Conservation (phyloP, 2,113 vertebrate species). For the Gymnogyps californianus region DNA sequence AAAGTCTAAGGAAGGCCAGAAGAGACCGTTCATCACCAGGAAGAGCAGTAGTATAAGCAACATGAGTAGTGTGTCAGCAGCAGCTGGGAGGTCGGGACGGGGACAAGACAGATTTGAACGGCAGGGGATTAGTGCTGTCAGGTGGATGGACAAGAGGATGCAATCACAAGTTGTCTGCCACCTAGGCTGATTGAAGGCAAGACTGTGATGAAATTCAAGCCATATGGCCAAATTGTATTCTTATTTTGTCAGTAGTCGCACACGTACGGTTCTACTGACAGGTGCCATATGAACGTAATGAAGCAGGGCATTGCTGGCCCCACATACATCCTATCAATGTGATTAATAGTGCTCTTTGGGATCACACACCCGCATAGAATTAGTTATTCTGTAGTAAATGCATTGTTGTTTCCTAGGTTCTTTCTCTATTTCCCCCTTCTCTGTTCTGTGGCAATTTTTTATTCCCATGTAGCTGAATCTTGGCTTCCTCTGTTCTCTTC, state of each 20-base stretch:
- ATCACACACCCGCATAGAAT: not conserved
- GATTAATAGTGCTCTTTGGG: not conserved
- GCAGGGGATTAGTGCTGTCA: not conserved
- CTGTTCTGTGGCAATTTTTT: not conserved
- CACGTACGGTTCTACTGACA: not conserved
- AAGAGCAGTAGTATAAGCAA: not conserved
- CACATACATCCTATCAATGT: not conserved
- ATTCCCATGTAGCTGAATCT: not conserved
- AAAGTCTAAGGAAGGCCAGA: not conserved
- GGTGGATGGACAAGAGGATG: not conserved
- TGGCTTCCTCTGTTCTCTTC: not conserved
- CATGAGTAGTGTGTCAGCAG: not conserved
- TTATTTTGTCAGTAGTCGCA: not conserved
- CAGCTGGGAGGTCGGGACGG: not conserved
- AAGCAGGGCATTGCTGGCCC: not conserved
- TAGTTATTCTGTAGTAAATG: not conserved
- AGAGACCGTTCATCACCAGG: not conserved
- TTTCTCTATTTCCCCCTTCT: not conserved
- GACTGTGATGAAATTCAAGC: not conserved
- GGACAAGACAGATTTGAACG: not conserved
- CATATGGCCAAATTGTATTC: not conserved
- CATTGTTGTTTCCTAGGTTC: not conserved
- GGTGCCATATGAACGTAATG: not conserved
- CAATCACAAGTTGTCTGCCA: not conserved
- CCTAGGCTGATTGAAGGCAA: not conserved